Conservation (phyloP, 1,140 invertebrate species). For the Trachymyrmex cornetzi region DNA sequence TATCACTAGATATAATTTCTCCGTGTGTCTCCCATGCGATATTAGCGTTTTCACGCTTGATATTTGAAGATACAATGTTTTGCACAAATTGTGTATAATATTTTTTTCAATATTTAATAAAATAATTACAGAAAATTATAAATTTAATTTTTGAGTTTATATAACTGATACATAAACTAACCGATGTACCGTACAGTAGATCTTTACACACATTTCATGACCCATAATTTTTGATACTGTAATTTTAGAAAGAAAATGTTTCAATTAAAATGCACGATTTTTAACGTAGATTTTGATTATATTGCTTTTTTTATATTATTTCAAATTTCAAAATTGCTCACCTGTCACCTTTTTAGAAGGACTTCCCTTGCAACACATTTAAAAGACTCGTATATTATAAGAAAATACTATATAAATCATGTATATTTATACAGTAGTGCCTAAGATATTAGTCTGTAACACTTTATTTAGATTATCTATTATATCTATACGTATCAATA, state of each 20-base stretch:
- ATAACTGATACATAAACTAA: neutral
- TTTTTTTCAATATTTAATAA: neutral
- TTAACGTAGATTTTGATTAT: neutral
- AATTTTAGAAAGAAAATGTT: neutral
- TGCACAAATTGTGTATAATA: neutral
- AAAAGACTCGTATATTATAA: neutral
- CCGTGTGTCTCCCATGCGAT: neutral
- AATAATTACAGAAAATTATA: neutral
- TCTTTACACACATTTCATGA: neutral
- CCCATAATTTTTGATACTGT: neutral
- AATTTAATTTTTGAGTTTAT: neutral
- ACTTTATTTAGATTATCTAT: neutral
- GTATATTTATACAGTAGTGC: neutral
- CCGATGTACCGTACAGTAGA: neutral
- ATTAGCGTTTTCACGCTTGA: neutral
- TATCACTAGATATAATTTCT: conserved; percentile 33
- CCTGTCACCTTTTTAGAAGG: neutral
- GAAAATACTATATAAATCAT: neutral
- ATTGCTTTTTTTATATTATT: neutral
- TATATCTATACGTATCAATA: neutral
- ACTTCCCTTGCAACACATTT: neutral
- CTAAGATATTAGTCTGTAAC: neutral
- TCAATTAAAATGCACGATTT: neutral
- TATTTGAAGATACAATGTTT: neutral
- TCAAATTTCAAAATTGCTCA: neutral